Evolutionary conservation across 2,888 invertebrate genomes (phyloP).

Genomic region (Agrochola lota): DNA sequence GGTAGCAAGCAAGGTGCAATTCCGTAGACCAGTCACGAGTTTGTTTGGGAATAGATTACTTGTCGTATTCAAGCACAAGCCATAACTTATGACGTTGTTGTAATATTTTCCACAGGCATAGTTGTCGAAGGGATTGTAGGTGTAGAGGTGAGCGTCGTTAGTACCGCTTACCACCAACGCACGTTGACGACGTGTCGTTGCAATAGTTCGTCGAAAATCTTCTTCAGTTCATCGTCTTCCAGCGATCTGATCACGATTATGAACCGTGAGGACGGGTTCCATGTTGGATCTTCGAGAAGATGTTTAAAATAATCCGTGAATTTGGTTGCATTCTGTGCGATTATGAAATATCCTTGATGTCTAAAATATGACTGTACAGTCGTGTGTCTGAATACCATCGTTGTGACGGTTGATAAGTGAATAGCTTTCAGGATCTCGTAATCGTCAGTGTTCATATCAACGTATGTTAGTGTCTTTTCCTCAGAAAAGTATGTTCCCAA

Average conservation of each 20-base stretch:
- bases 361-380: constrained; percentile 8
- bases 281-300: constrained; percentile 66
- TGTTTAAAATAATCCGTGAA: constrained; percentile 63
- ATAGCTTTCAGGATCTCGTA: constrained; percentile 55
- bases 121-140: constrained; percentile 80
- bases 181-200: constrained; percentile 69
- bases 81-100: constrained; percentile 70
- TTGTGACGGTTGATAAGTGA: constrained; percentile 38
- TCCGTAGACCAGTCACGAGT: constrained; percentile 70
- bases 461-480: constrained; percentile 48
- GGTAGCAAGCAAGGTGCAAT: constrained; percentile 74
- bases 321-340: constrained; percentile 47
- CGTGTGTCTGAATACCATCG: constrained; percentile 30
- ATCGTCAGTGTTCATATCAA: constrained; percentile 48
- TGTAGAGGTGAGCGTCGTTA: constrained; percentile 70
- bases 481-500: constrained; percentile 59
- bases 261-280: constrained; percentile 75
- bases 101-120: constrained; percentile 79
- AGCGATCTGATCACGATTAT: constrained; percentile 70
- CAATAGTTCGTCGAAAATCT: constrained; percentile 74
- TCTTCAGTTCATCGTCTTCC: constrained; percentile 45
- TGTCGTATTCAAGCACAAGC: constrained; percentile 70
- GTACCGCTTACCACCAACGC: constrained; percentile 72
- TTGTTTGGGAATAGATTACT: constrained; percentile 71
- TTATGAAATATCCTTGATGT: constrained; percentile 70